These are phyloP conservation scores for Sarcophilus harrisii DNA, from an alignment of 2,797 vertebrate genomes.

Conservation along the genomic window DNA sequence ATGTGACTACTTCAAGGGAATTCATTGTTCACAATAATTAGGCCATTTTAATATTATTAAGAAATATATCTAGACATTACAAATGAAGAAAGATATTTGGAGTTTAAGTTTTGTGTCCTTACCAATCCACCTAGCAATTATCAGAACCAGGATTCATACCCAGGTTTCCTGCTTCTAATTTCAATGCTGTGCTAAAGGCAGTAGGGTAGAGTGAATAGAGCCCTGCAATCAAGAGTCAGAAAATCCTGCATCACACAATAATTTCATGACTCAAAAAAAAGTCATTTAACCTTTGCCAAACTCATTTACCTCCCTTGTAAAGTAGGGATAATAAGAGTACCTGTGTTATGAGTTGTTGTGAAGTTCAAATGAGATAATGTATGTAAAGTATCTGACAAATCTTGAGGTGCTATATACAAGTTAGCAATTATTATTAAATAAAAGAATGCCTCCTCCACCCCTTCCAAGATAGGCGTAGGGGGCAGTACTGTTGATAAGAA, in stretches of 20 bases:
- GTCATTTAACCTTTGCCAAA: neutral
- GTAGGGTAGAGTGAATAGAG: neutral
- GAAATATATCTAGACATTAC: neutral
- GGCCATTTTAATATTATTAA: neutral
- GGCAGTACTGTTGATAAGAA: neutral
- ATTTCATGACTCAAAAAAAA: neutral
- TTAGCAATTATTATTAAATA: neutral
- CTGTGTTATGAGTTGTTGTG: neutral
- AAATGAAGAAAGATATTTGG: neutral
- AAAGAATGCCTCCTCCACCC: neutral
- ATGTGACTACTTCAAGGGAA: neutral
- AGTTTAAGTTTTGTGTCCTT: too few species aligned
- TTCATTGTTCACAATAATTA: neutral
- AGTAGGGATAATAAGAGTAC: neutral
- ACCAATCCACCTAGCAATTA: neutral
- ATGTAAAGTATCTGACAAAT: neutral
- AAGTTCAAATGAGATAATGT: neutral
- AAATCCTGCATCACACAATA: neutral
- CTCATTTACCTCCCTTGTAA: neutral
- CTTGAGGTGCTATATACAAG: neutral
- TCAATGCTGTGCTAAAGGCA: neutral
- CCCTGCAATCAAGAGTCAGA: neutral
- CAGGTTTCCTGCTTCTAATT: neutral
- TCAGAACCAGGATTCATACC: neutral
- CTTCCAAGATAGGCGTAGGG: neutral